Base-by-base conservation (phyloP, 2,888 invertebrate species). In the Tetragonula carbonaria region DNA sequence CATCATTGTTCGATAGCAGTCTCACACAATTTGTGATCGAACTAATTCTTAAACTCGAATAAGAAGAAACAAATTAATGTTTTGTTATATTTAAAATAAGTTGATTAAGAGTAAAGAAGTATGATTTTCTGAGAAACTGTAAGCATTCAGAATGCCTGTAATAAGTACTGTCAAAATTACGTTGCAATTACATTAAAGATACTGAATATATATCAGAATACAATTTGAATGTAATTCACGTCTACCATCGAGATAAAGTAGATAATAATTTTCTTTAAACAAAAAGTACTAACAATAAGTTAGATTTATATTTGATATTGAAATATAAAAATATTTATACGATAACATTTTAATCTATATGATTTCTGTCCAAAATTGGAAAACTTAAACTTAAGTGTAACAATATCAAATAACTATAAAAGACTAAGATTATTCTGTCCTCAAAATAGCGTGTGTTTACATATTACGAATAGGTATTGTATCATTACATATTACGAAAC, bases 321-420 rank as follows among this genome's bases (percentile, higher is more conserved):
- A 57, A 77, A 82, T 82, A 82, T 63, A 77, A 78, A 82, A 82
- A 77, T 82, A 74, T 73, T 62, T 59, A 66, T 77, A 70, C 59
- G 45, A 63, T n/a, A 53, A 74, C 55, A 38, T 21, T 63, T 33
- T 23, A 23, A 50, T 73, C 62, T 75, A 81, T 23, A 75, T 72
- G 16, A 23, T 66, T 63, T 28, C n/a, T 59, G 18, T 18, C 11
- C 55, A 38, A 51, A 50, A 55, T 62, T 53, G 51, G n/a, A 11
- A 66, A 75, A 67, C 21, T 59, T 50, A n/a, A 82, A 75, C 72
- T 45, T 28, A 80, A 80, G 18, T 28, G n/a, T 50, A 74, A 66
- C 33, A 38, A 76, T 51, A 28, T 77, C 53, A 23, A 67, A 71
- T 33, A 53, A 62, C n/a, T n/a, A 55, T 63, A 70, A 59, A 16